phyloP scores from a whole-genome alignment of 2,888 invertebrate species.

The Oegoconia quadripuncta region DNA sequence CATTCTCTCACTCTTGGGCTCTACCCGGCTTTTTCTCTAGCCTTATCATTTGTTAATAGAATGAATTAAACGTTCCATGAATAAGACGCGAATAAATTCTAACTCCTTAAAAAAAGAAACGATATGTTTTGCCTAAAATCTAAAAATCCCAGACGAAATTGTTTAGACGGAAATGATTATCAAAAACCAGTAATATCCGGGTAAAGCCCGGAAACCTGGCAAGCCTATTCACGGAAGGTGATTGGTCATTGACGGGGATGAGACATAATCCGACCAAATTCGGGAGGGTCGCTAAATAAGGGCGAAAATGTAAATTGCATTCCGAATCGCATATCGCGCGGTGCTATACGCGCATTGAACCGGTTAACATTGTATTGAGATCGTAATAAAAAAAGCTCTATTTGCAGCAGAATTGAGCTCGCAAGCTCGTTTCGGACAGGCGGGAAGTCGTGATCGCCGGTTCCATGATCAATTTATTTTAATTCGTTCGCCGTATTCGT shows the following conservation, averaged over 20 bases:
- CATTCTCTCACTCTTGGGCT: too few relatives aligned
- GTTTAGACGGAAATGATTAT: too few relatives aligned
- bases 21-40: too few relatives aligned
- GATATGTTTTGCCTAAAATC: too few relatives aligned
- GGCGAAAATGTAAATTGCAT: slow-evolving; percentile 44
- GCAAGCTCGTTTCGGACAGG: slow-evolving; percentile 24
- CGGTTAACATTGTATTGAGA: slow-evolving; percentile 20
- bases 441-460: slow-evolving; percentile 22
- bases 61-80: too few relatives aligned
- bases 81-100: too few relatives aligned
- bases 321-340: slow-evolving; percentile 29
- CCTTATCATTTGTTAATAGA: too few relatives aligned
- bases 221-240: slow-evolving; percentile 25
- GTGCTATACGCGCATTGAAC: slow-evolving; percentile 19
- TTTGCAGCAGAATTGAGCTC: slow-evolving; percentile 9
- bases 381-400: slow-evolving; percentile 18
- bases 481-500: slow-evolving; percentile 37
- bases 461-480: slow-evolving; percentile 58
- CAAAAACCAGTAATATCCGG: too few relatives aligned
- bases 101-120: too few relatives aligned
- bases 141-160: too few relatives aligned
- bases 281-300: slow-evolving; percentile 43
- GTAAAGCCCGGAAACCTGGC: slow-evolving; percentile 2
- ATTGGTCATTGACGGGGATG: slow-evolving; percentile 42
- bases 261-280: slow-evolving; percentile 51